Percentiles rank a stretch among this genome's conserved stretches.
These are phyloP conservation scores for Rhabdomys pumilio DNA, from an alignment of 2,797 vertebrate species.

Conservation along the genomic window DNA sequence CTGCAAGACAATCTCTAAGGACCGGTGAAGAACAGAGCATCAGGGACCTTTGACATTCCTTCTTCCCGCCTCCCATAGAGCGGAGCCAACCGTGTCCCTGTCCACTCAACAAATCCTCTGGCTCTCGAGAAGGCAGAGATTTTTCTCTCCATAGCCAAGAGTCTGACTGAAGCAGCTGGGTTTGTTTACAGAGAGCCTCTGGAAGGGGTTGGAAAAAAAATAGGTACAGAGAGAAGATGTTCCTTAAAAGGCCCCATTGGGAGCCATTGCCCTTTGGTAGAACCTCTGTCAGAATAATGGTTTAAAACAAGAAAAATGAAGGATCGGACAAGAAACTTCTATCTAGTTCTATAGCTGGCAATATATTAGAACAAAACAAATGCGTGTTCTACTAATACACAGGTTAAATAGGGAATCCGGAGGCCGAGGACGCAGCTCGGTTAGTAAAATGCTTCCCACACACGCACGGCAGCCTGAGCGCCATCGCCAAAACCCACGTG, in stretches of 20 bases:
- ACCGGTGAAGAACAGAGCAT: background rate
- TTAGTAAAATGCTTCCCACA: background rate
- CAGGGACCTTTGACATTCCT: background rate
- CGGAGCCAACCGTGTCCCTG: background rate
- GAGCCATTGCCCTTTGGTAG: background rate
- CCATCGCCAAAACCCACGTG: background rate
- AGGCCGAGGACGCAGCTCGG: too few relatives aligned
- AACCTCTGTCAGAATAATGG: background rate
- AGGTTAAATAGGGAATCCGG: background rate
- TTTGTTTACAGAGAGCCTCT: background rate
- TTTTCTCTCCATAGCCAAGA: background rate
- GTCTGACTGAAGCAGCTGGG: background rate
- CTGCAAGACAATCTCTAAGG: background rate
- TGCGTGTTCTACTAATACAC: background rate
- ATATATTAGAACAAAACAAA: background rate
- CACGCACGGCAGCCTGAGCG: too few relatives aligned
- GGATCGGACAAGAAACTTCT: background rate
- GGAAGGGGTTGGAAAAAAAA: background rate
- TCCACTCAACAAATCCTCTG: background rate
- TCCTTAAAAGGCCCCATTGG: background rate
- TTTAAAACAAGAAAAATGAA: conserved; percentile 25
- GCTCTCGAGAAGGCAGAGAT: background rate
- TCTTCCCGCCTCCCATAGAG: background rate
- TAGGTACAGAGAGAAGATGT: background rate
- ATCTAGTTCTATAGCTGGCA: background rate